Base-by-base conservation (phyloP, 2,113 vertebrate genomes). In the Nycticryphes semicollaris region DNA sequence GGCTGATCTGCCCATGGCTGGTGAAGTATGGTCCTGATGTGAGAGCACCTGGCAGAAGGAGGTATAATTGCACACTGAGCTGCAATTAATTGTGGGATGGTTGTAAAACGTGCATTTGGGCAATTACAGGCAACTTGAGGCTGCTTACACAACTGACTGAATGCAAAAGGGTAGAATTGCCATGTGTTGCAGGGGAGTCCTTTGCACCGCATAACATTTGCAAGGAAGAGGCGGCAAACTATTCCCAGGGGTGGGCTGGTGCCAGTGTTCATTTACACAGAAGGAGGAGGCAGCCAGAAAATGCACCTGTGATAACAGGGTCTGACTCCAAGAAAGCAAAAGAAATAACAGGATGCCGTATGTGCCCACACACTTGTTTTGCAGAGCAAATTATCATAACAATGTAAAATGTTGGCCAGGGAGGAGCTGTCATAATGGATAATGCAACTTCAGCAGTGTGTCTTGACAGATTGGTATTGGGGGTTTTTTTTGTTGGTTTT, bases 1-100 rank as follows among this genome's bases (percentile, higher is more conserved):
- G 62, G 56, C 51, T 62, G 35, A 78, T 93, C 35, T 1, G 16
- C 35, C 50, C 18, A 3, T 73, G 79, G 45, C 59, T 77, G 45
- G 31, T 41, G 53, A 73, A 66, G 39, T 41, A 59, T 0, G 0
- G 41, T 28, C 56, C 72, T 74, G 68, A 63, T 63, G 76, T 14
- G 27, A 60, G 5, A 93, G 76, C 89, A 90, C 88, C 89, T 90
- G 94, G 76, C 83, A 95, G 93, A 77, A 89, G 76, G 68, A 67
- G 37, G 8, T 89, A 74, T 97, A 94, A 95, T 92, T 91, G 89
- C 80, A 64, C 23, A 13, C 64, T 89, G 89, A 91, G 60, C 64
- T 91, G 76, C 88, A 88, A 41, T 92, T 95, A 96, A 90, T 93
- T 89, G 64, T n/a, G 47, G 43, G 43, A 35, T 72, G n/a, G 23